Evolutionary conservation across 1,140 invertebrate species (phyloP).

Genomic region (Tyrophagus putrescentiae): DNA sequence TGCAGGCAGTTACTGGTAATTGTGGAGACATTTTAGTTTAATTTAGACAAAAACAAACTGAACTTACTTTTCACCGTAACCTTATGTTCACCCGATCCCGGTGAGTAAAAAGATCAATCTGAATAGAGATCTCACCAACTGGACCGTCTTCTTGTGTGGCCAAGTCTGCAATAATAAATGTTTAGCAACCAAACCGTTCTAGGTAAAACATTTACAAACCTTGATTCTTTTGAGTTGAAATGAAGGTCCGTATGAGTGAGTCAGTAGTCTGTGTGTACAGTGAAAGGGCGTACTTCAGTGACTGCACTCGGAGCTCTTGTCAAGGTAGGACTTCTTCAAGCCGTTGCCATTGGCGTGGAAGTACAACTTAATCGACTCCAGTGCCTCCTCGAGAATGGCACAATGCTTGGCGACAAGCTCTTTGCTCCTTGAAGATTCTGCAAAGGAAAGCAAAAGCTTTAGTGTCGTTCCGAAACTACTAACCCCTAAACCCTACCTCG

Average conservation of each 20-base stretch:
- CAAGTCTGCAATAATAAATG: slow-evolving; percentile 40
- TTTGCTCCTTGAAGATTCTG: slow-evolving; percentile 38
- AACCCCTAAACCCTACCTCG: slow-evolving; percentile 35
- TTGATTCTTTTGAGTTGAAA: slow-evolving; percentile 87
- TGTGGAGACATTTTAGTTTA: too few species aligned
- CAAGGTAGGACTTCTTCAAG: slow-evolving; percentile 97
- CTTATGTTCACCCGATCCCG: slow-evolving; percentile 96
- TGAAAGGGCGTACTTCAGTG: slow-evolving; percentile 87
- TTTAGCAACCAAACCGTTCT: neutral
- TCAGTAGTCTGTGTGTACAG: slow-evolving; percentile 99
- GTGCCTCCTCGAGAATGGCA: slow-evolving; percentile 86
- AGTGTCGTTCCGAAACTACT: neutral
- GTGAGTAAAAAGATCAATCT: slow-evolving; percentile 97
- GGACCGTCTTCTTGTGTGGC: slow-evolving; percentile 28
- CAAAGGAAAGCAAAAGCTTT: neutral
- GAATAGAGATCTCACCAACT: slow-evolving; percentile 49
- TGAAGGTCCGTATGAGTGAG: slow-evolving; percentile 95
- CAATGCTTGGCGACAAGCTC: slow-evolving; percentile 94
- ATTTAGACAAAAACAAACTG: too few species aligned
- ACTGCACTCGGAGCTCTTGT: slow-evolving; percentile 95
- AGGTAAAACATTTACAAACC: slow-evolving; percentile 5
- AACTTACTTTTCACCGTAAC: slow-evolving; percentile 89
- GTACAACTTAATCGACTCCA: slow-evolving; percentile 97
- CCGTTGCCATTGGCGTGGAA: slow-evolving; percentile 98
- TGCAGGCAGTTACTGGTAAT: slow-evolving; percentile 82